Evolutionary conservation across 2,888 invertebrate species (phyloP), one percentile per base, ranked within the genome.

Genomic region (Apotomis betuletana): DNA sequence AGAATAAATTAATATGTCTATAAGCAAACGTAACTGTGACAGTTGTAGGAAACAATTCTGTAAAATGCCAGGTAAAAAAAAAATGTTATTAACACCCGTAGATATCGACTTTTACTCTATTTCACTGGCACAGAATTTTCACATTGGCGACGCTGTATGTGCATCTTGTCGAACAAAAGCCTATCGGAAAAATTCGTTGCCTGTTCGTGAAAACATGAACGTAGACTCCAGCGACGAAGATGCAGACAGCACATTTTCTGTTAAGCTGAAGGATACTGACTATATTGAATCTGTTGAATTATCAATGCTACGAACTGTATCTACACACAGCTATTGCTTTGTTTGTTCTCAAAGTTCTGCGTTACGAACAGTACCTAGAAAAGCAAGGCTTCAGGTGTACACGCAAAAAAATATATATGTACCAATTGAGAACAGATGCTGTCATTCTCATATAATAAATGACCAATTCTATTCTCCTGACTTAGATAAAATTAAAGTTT

Each of bases 381-480:
- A 27, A 27, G 27, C 27, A 27, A 27, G 27, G 27, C 27, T 27
- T 27, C 27, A 27, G 27, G 27, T 27, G 27, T 27, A 27, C 27
- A 27, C 27, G 27, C 27, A 27, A 27, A 27, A 27, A 27, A 27
- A 27, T 15, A 27, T 2, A 27, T 2, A 27, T 27, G 27, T 27
- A 27, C 27, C 27, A 27, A 27, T 27, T 27, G 27, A 41, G 41
- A 41, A 41, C 41, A 41, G 61, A 61, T 61, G 61, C 36, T 61
- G 61, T 36, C 49, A 38, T 51, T 62, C 62, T 38, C 51, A 62
- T 62, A 5, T 61, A 36, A 61, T 61, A 10, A 61, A 61, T 12
- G 61, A 61, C 36, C 61, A 61, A 36, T 61, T 61, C 61, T 61
- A 61, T 49, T n/a, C n/a, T n/a, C n/a, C n/a, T n/a, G 61, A 61